Conservation (phyloP, 2,888 invertebrate species). For the Xanthorhoe designata region DNA sequence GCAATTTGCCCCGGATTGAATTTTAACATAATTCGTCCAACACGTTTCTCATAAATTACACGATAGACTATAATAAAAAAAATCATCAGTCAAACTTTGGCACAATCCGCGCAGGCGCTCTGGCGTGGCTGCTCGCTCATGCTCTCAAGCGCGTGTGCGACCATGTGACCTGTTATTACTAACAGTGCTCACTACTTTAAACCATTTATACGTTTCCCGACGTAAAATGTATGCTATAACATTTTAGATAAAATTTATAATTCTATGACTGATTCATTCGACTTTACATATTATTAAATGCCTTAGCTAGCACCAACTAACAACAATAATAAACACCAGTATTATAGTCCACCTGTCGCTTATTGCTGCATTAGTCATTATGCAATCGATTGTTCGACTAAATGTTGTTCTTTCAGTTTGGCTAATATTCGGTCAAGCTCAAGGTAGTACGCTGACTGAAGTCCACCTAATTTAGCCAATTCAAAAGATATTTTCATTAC, state of each 20-base stretch:
- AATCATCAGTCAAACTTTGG: conserved; percentile 40
- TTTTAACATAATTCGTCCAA: neutral
- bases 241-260: conserved; percentile 13
- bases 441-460: conserved; percentile 50
- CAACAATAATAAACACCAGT: conserved; percentile 1
- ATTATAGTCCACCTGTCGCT: conserved; percentile 44
- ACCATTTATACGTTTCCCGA: conserved; percentile 36
- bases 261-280: conserved; percentile 1
- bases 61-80: conserved; percentile 20
- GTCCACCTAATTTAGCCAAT: conserved; percentile 3
- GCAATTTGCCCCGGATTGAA: neutral
- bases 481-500: neutral
- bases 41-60: conserved; percentile 1
- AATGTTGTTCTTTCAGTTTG: conserved; percentile 44
- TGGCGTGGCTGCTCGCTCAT: conserved; percentile 53
- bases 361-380: conserved; percentile 50
- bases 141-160: conserved; percentile 48
- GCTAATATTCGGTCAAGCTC: conserved; percentile 64
- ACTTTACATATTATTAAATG: neutral
- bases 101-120: conserved; percentile 49
- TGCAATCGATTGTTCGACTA: conserved; percentile 56
- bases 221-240: conserved; percentile 16
- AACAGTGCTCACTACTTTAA: conserved; percentile 33
- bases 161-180: conserved; percentile 54
- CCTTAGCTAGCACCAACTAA: conserved; percentile 3